Conservation (phyloP, 2,888 invertebrate species). For the Harmothoe impar region DNA sequence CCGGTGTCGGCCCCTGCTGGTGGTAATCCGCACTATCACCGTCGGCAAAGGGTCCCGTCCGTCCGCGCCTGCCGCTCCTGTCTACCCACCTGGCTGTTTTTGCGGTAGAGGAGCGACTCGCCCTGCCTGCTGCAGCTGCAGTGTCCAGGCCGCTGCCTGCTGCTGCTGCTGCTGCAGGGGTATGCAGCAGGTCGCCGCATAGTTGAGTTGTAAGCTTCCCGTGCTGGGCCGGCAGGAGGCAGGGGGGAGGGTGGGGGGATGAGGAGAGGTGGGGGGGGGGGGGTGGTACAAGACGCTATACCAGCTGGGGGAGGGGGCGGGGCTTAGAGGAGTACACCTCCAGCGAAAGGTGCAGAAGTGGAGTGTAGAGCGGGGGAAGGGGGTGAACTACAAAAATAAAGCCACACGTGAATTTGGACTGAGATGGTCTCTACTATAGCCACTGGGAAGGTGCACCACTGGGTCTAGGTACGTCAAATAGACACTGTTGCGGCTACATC, state of each 20-base stretch:
- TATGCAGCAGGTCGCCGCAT: neutral
- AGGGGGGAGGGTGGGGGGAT: neutral
- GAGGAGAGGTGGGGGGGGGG: neutral
- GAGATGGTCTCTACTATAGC: slow-evolving; percentile 15
- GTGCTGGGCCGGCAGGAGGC: neutral
- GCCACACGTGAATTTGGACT: neutral
- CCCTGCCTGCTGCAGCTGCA: neutral
- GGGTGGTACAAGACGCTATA: neutral
- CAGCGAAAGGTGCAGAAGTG: neutral
- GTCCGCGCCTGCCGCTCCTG: neutral
- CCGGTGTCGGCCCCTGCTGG: neutral
- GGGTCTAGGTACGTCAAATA: neutral
- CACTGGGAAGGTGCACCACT: neutral
- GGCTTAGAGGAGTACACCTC: neutral
- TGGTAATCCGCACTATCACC: slow-evolving; percentile 16
- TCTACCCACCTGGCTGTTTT: slow-evolving; percentile 20
- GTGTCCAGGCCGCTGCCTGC: slow-evolving; percentile 28
- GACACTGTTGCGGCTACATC: neutral
- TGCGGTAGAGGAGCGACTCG: neutral
- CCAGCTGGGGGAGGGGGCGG: neutral
- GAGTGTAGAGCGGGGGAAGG: neutral
- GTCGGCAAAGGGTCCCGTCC: slow-evolving; percentile 9
- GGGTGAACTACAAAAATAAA: slow-evolving; percentile 37
- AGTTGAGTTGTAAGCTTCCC: slow-evolving; percentile 6
- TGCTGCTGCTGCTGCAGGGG: neutral